A percentile compares a stretch with the other conserved stretches of the same genome.
Conservation (phyloP, 2,888 invertebrate species). For the Gnatocerus cornutus region DNA sequence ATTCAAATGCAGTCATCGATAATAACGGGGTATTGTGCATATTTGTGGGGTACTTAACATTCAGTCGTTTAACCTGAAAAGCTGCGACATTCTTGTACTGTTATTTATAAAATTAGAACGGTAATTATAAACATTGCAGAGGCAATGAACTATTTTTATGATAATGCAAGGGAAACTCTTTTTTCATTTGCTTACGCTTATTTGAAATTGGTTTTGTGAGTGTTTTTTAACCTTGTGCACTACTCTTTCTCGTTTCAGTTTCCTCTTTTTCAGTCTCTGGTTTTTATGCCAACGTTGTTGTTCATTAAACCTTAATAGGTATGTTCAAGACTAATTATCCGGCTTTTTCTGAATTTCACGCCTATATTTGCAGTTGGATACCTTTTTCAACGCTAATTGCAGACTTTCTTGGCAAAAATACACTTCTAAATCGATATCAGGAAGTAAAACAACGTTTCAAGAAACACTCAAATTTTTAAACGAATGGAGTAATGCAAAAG, state of each 20-base stretch:
- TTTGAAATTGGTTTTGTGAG: background rate
- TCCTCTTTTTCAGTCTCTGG: background rate
- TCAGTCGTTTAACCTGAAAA: background rate
- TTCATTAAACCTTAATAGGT: no score
- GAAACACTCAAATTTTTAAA: no score
- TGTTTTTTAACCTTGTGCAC: background rate
- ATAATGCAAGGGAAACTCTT: background rate
- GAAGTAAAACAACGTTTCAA: no score
- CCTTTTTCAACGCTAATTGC: no score
- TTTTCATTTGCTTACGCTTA: background rate
- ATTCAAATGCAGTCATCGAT: conserved; percentile 7
- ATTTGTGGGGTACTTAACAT: background rate
- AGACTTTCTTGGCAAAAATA: no score
- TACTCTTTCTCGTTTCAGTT: background rate
- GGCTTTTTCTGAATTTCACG: no score
- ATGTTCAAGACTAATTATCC: no score
- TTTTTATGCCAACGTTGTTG: background rate
- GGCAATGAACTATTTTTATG: conserved; percentile 10
- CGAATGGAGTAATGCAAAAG: no score
- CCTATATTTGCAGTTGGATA: no score
- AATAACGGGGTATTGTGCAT: background rate
- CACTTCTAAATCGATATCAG: no score
- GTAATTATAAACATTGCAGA: conserved; percentile 29
- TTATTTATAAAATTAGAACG: conserved; percentile 25
- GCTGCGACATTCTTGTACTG: conserved; percentile 18